Conservation (phyloP, 2,888 invertebrate species). For the Ecliptopera silaceata region DNA sequence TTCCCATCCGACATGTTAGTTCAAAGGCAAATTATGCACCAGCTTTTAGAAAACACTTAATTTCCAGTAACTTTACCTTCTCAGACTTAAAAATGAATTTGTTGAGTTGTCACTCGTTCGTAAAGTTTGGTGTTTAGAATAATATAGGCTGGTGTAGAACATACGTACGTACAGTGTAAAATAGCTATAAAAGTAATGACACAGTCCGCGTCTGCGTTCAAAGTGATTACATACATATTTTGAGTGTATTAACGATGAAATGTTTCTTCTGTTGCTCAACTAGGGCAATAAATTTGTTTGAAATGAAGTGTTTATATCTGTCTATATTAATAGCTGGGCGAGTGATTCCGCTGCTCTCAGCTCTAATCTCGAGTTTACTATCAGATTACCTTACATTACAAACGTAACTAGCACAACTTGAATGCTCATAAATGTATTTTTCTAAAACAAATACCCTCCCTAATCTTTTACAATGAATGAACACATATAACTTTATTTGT, state of each 20-base stretch:
- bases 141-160: neutral
- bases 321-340: conserved; percentile 40
- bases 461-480: conserved; percentile 38
- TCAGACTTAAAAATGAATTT: neutral
- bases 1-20: conserved; percentile 31
- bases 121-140: neutral
- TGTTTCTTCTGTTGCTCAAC: conserved; percentile 32
- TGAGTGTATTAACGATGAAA: conserved; percentile 22
- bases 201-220: conserved; percentile 17
- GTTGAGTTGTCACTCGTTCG: conserved; percentile 6
- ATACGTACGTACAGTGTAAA: neutral
- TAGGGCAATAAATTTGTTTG: conserved; percentile 37
- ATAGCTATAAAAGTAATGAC: conserved; percentile 7
- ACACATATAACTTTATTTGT: conserved; percentile 35
- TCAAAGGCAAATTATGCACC: conserved; percentile 38
- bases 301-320: conserved; percentile 45
- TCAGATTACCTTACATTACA: conserved; percentile 34
- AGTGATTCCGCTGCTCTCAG: conserved; percentile 40
- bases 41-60: neutral
- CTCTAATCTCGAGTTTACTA: conserved; percentile 37
- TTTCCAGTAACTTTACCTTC: conserved; percentile 2
- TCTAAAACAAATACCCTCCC: conserved; percentile 37
- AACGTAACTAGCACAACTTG: conserved; percentile 33
- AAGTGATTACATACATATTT: conserved; percentile 21
- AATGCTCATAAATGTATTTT: conserved; percentile 38